A percentile compares a stretch with the other conserved stretches of the same genome.
phyloP scores from a whole-genome alignment of 2,888 invertebrate genomes.

The Adelognathus sp. region DNA sequence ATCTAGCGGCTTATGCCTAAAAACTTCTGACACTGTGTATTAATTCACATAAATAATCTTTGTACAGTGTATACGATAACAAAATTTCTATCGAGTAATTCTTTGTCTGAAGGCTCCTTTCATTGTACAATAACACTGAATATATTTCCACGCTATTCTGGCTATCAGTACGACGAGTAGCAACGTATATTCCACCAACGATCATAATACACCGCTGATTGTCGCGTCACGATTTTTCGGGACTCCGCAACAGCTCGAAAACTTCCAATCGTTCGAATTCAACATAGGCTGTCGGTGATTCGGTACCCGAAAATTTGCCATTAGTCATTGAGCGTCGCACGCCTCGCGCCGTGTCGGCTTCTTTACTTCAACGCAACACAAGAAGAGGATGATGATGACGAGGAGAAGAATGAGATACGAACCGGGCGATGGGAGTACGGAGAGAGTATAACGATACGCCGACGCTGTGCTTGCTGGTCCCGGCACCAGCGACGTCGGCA shows the following conservation, averaged over 20 bases:
- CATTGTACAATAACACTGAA: no score
- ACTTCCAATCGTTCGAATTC: constrained; percentile 46
- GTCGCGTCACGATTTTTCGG: constrained; percentile 52
- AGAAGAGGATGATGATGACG: constrained; percentile 57
- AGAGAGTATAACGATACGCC: constrained; percentile 25
- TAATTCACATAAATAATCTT: no score
- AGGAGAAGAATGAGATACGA: constrained; percentile 44
- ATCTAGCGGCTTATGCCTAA: no score
- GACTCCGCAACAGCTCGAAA: background rate
- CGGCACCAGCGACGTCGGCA: constrained; percentile 23
- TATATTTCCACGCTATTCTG: background rate
- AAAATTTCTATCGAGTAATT: no score
- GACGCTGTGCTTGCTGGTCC: constrained; percentile 43
- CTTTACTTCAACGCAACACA: constrained; percentile 53
- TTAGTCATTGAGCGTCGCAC: constrained; percentile 64
- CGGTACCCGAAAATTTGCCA: constrained; percentile 47
- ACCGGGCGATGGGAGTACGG: constrained; percentile 33
- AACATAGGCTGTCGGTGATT: constrained; percentile 27
- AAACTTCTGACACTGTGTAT: no score
- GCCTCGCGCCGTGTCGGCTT: constrained; percentile 57
- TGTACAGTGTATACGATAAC: no score
- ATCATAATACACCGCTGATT: constrained; percentile 61
- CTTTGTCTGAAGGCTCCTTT: no score
- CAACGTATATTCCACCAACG: constrained; percentile 23
- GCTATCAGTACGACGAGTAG: constrained; percentile 12